Conservation (phyloP, 2,888 invertebrate species). For the Resseliella maxima region DNA sequence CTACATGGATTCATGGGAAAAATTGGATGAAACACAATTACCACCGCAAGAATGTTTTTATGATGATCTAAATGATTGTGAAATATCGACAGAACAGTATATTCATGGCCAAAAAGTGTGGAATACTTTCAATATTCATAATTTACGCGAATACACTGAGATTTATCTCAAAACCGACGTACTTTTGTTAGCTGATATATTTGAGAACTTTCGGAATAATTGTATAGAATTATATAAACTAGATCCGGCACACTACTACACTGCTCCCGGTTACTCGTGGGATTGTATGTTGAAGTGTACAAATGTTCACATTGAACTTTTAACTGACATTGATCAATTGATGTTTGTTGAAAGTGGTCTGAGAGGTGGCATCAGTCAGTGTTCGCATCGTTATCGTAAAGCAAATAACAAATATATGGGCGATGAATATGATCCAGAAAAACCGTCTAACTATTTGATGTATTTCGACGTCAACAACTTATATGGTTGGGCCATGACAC, state of each 20-base stretch:
- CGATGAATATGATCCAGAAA: conserved; percentile 59
- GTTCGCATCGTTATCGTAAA: conserved; percentile 60
- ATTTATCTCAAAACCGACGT: conserved; percentile 61
- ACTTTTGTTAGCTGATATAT: conserved; percentile 61
- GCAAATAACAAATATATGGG: conserved; percentile 63
- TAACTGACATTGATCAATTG: conserved; percentile 56
- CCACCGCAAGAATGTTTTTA: conserved; percentile 60
- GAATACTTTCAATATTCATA: conserved; percentile 60
- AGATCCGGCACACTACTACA: conserved; percentile 5
- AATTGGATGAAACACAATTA: conserved; percentile 59
- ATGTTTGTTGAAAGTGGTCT: conserved; percentile 62
- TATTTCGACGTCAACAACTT: conserved; percentile 64
- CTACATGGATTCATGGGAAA: conserved; percentile 60
- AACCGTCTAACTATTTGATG: conserved; percentile 61
- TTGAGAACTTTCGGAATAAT: conserved; percentile 59
- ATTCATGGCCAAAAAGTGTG: conserved; percentile 61
- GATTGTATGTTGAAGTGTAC: not conserved
- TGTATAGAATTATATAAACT: not conserved
- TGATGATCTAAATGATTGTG: conserved; percentile 59
- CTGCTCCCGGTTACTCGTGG: not conserved
- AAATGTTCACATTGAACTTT: not conserved
- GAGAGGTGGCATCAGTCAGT: conserved; percentile 61
- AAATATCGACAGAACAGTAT: conserved; percentile 59
- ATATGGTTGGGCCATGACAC: conserved; percentile 64
- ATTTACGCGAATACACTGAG: conserved; percentile 62